Conservation (phyloP, 2,888 invertebrate species). For the Dicyrtoma fusca region DNA sequence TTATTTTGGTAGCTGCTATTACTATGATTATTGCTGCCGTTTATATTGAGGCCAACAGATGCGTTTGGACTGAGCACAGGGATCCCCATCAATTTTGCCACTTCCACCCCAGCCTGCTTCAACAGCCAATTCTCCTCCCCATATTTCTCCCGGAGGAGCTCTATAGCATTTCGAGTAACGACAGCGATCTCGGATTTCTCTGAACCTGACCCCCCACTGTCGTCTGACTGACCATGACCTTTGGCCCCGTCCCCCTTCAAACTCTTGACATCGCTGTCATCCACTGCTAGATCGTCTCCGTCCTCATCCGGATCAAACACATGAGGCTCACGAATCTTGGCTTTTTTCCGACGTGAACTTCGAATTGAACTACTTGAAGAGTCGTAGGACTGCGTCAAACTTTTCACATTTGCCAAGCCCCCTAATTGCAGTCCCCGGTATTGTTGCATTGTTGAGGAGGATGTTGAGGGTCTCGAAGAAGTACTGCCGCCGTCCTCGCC, state of each 20-base stretch:
- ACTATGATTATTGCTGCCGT: no score
- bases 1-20: background rate
- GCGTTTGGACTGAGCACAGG: slow-evolving; percentile 35
- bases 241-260: background rate
- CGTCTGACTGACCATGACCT: slow-evolving; percentile 2
- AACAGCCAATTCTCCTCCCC: slow-evolving; percentile 55
- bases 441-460: slow-evolving; percentile 11
- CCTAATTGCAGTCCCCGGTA: slow-evolving; percentile 3
- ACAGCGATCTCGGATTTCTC: slow-evolving; percentile 41
- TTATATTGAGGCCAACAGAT: no score
- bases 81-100: slow-evolving; percentile 50
- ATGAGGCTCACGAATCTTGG: slow-evolving; percentile 51
- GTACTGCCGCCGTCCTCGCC: background rate
- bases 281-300: background rate
- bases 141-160: slow-evolving; percentile 51
- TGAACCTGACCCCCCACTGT: slow-evolving; percentile 1
- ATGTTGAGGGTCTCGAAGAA: slow-evolving; percentile 12
- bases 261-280: background rate
- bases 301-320: slow-evolving; percentile 31
- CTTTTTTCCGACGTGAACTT: slow-evolving; percentile 54
- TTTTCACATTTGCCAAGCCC: slow-evolving; percentile 45
- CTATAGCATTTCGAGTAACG: slow-evolving; percentile 44
- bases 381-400: slow-evolving; percentile 56
- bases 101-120: slow-evolving; percentile 50
- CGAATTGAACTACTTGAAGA: slow-evolving; percentile 49